Conservation (phyloP, 2,888 invertebrate species). For the Unio delphinus region DNA sequence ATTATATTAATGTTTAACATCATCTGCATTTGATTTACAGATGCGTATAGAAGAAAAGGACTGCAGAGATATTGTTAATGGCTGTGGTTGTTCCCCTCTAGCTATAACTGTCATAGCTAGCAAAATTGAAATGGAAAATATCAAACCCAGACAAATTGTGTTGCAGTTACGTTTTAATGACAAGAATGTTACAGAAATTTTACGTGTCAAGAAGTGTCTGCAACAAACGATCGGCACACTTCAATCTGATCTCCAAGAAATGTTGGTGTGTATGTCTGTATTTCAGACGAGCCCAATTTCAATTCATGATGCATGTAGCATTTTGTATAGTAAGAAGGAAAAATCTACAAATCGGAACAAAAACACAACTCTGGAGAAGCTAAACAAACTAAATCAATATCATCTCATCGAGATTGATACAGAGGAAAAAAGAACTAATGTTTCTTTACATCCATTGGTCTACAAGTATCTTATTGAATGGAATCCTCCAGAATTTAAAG, state of each 20-base stretch:
- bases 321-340: neutral
- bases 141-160: slow-evolving; percentile 18
- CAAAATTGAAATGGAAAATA: slow-evolving; percentile 9
- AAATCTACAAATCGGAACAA: neutral
- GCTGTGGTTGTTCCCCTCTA: slow-evolving; percentile 27
- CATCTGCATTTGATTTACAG: no score
- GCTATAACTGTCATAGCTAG: slow-evolving; percentile 21
- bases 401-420: neutral
- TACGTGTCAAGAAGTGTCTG: slow-evolving; percentile 15
- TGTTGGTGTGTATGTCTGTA: slow-evolving; percentile 18
- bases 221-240: slow-evolving; percentile 11
- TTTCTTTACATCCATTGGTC: slow-evolving; percentile 28
- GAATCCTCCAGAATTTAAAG: slow-evolving; percentile 7
- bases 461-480: slow-evolving; percentile 22
- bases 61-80: slow-evolving; percentile 18
- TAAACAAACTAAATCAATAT: slow-evolving; percentile 7
- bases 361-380: slow-evolving; percentile 6
- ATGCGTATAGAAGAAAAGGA: slow-evolving; percentile 5
- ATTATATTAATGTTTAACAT: no score
- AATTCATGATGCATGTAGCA: slow-evolving; percentile 5
- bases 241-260: neutral
- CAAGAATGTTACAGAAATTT: slow-evolving; percentile 23
- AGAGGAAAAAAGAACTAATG: slow-evolving; percentile 3
- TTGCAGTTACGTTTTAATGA: slow-evolving; percentile 26
- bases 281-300: slow-evolving; percentile 21